Percentiles rank a stretch among this genome's conserved stretches.
phyloP scores from a whole-genome alignment of 2,888 invertebrate genomes.

The Drosophila fungiperda region DNA sequence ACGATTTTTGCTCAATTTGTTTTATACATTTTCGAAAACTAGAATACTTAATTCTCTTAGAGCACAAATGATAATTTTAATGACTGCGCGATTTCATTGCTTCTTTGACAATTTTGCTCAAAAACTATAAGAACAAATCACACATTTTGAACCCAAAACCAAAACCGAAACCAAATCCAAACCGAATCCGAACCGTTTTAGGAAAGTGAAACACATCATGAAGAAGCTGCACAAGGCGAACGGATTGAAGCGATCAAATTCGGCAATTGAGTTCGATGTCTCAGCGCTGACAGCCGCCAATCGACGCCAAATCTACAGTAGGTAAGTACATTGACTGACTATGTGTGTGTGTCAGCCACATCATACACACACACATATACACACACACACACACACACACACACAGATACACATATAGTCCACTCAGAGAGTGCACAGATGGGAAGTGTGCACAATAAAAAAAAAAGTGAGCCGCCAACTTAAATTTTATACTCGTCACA shows the following conservation, averaged over 20 bases:
- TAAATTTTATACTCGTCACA: slow-evolving; percentile 9
- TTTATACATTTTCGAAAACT: background rate
- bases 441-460: slow-evolving; percentile 47
- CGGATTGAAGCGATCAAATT: slow-evolving; percentile 88
- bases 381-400: slow-evolving; percentile 3
- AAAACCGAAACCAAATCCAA: slow-evolving; percentile 3
- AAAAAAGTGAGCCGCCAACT: slow-evolving; percentile 5
- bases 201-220: slow-evolving; percentile 86
- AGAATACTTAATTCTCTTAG: background rate
- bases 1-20: background rate
- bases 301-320: slow-evolving; percentile 87
- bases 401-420: slow-evolving; percentile 40
- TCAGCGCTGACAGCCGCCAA: slow-evolving; percentile 88
- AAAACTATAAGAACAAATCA: slow-evolving; percentile 11
- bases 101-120: slow-evolving; percentile 39
- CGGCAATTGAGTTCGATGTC: slow-evolving; percentile 89
- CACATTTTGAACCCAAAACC: slow-evolving; percentile 30
- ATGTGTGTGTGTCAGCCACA: slow-evolving; percentile 13
- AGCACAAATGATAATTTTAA: background rate
- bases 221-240: slow-evolving; percentile 85
- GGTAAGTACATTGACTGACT: slow-evolving; percentile 80
- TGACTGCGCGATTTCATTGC: slow-evolving; percentile 4
- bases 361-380: slow-evolving; percentile 17
- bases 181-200: slow-evolving; percentile 42
- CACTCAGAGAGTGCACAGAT: slow-evolving; percentile 23